phyloP scores from a whole-genome alignment of 2,113 vertebrate genomes.

The Capra hircus region DNA sequence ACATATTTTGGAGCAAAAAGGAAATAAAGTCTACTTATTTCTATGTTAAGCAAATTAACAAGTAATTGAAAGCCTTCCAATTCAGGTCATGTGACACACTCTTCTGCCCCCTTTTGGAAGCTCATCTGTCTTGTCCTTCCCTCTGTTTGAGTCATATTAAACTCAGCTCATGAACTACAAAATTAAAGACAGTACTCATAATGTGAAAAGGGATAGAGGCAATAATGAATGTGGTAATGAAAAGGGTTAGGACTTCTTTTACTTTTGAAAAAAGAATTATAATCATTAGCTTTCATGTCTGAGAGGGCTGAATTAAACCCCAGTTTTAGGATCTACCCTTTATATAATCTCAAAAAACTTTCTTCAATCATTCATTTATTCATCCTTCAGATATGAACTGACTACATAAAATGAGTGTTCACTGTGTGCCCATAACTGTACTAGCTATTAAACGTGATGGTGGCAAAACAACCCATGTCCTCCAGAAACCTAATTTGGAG shows the following conservation, averaged over 20 bases:
- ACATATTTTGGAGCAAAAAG: neutral
- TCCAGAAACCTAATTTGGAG: neutral
- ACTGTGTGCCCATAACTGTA: neutral
- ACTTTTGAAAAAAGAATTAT: neutral
- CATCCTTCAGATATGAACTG: neutral
- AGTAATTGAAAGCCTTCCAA: neutral
- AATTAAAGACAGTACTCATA: neutral
- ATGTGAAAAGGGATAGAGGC: neutral
- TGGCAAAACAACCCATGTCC: neutral
- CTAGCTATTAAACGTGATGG: neutral
- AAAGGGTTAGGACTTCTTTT: neutral
- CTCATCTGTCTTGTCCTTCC: neutral
- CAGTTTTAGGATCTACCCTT: neutral
- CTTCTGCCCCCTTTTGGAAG: conserved; percentile 5
- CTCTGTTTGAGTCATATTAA: neutral
- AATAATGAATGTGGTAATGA: neutral
- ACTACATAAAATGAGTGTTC: neutral
- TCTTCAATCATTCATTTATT: neutral
- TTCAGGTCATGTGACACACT: conserved; percentile 24
- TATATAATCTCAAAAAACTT: neutral
- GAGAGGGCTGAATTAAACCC: neutral
- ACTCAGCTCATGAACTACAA: neutral
- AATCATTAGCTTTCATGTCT: neutral
- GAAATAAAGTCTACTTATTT: neutral
- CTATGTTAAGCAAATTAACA: neutral